Base-by-base conservation (phyloP, 2,797 vertebrate genomes). In the Sebastes minor region DNA sequence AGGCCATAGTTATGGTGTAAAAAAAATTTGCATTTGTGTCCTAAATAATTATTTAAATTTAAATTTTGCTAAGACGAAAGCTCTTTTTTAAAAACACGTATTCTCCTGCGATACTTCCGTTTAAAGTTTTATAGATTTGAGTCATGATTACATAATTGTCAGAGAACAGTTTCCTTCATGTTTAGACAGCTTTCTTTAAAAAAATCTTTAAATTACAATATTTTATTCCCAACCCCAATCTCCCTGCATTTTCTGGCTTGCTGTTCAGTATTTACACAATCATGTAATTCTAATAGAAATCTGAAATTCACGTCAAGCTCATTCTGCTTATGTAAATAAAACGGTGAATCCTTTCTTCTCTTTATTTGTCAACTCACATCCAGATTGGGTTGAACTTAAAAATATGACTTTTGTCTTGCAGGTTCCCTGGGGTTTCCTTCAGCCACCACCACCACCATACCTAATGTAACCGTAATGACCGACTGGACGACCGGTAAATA, bases 361-460 rank as follows among this genome's bases (percentile, higher is more conserved):
- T 16, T 27, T 10, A 11, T 61, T 42, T 33, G 7, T 56, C 16
- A 11, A 8, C 30, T 49, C 46, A 30, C 18, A 59, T 60, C 4
- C 23, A 20, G 2, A 53, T 5, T 55, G 27, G 27, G n/a, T 46
- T 32, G 5, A 57, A 49, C 22, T 30, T 6, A 13, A 28, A 65
- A n/a, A 28, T 6, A n/a, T 1, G 1, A 6, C 52, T 49, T 49
- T 64, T 69, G 1, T 64, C 10, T 9, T 78, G 65, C 73, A 94
- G 93, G 89, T 70, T 94, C 93, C 1, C 80, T 81, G 2, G 90
- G 91, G 14, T 86, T 92, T 59, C 28, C 2, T 30, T 2, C 1
- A 4, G 0, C 16, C 27, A 77, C 72, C 52, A 74, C 25, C 16
- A 1, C 25, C 16, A 20, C 64, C 52, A 22, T 49, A 8, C 4